phyloP scores from a whole-genome alignment of 2,113 vertebrate species.

The Pterophyllum scalare region DNA sequence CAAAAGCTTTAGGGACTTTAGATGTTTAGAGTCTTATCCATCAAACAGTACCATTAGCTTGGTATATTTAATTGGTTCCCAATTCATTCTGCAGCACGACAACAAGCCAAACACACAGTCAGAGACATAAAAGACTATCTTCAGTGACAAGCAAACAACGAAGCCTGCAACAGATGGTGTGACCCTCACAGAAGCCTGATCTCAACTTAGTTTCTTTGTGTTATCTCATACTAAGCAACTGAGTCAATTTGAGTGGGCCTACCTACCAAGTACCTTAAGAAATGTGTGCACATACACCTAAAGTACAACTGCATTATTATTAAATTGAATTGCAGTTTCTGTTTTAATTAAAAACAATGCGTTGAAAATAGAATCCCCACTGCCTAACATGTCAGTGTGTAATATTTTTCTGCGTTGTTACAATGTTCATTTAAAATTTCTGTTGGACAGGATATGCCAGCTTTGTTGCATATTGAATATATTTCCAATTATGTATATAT shows the following conservation, averaged over 20 bases:
- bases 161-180: slow-evolving; percentile 7
- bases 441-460: neutral
- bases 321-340: neutral
- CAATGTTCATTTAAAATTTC: neutral
- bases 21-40: slow-evolving; percentile 13
- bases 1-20: neutral
- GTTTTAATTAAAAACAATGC: neutral
- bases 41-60: neutral
- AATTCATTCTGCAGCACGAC: neutral
- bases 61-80: neutral
- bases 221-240: neutral
- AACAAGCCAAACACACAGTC: neutral
- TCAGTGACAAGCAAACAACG: neutral
- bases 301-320: neutral
- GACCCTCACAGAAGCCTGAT: neutral
- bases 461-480: neutral
- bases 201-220: neutral
- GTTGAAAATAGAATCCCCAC: neutral
- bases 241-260: neutral
- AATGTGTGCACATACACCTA: neutral
- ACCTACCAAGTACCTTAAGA: neutral
- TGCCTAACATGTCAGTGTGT: neutral
- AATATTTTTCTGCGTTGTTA: neutral
- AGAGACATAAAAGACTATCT: neutral
- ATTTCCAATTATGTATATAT: neutral